Evolutionary conservation across 2,888 invertebrate species (phyloP).

Genomic region (Aplocera efformata): DNA sequence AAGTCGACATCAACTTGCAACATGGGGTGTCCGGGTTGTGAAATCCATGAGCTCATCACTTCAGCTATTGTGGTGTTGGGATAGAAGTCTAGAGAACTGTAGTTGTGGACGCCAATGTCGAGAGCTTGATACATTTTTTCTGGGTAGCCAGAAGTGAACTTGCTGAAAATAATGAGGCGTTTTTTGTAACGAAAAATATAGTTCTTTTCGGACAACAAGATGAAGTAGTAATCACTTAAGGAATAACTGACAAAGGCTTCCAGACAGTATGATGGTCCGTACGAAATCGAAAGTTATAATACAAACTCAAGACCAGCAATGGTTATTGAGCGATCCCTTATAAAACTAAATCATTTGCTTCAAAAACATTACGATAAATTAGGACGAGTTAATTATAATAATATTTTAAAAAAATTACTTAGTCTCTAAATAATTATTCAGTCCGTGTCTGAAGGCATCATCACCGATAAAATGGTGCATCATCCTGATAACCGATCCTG

Average conservation of each 20-base stretch:
- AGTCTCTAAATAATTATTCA: constrained; percentile 55
- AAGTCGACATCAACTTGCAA: constrained; percentile 57
- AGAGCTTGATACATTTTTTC: constrained; percentile 69
- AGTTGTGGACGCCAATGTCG: constrained; percentile 46
- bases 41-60: constrained; percentile 65
- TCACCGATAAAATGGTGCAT: constrained; percentile 69
- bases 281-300: no score
- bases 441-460: constrained; percentile 47
- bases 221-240: not conserved
- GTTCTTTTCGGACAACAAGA: not conserved
- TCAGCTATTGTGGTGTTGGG: constrained; percentile 41
- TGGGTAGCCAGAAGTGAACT: constrained; percentile 69
- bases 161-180: constrained; percentile 40
- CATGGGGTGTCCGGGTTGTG: constrained; percentile 63
- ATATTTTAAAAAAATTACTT: constrained; percentile 74
- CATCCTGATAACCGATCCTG: constrained; percentile 74
- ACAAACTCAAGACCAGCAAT: no score
- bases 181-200: not conserved
- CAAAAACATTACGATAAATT: no score
- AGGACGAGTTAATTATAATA: no score
- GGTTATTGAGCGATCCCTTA: no score
- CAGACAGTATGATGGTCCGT: no score
- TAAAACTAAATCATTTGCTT: no score
- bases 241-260: no score
- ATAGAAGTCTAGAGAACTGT: constrained; percentile 46